Conservation (phyloP, 2,113 vertebrate species). For the Pachycephala philippinensis region DNA sequence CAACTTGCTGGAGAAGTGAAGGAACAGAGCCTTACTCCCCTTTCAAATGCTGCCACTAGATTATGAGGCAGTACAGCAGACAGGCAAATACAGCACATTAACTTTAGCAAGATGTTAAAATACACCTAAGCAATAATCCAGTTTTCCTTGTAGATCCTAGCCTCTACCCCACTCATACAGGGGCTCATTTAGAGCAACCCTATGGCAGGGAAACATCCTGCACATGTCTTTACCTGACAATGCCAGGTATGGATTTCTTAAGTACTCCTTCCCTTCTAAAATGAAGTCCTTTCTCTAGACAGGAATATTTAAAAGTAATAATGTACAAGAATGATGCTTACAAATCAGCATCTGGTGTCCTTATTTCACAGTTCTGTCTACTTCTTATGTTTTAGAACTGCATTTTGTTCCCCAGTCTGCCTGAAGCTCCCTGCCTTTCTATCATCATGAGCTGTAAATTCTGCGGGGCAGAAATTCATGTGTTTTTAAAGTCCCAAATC, state of each 20-base stretch:
- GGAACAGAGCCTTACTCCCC: not conserved
- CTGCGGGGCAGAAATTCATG: not conserved
- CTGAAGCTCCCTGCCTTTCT: constrained; percentile 1
- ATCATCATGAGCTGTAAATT: not conserved
- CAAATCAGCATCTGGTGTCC: not conserved
- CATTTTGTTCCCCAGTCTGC: not conserved
- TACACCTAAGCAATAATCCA: not conserved
- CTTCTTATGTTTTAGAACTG: not conserved
- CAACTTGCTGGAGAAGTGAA: not conserved
- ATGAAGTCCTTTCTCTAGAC: not conserved
- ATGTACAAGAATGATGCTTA: not conserved
- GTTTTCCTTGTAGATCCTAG: not conserved
- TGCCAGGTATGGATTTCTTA: not conserved
- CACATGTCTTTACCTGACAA: not conserved
- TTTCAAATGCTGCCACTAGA: not conserved
- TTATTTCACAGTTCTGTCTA: not conserved
- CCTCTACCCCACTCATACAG: not conserved
- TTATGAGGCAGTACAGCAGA: not conserved
- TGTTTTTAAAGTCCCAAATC: not conserved
- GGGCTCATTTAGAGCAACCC: not conserved
- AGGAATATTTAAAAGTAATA: not conserved
- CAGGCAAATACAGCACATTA: not conserved
- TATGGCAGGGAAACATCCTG: not conserved
- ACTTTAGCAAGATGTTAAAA: not conserved
- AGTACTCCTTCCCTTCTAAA: not conserved